These are phyloP conservation scores for Cyphomyrus discorhynchus DNA, from an alignment of 2,113 vertebrate genomes.

Conservation along the genomic window DNA sequence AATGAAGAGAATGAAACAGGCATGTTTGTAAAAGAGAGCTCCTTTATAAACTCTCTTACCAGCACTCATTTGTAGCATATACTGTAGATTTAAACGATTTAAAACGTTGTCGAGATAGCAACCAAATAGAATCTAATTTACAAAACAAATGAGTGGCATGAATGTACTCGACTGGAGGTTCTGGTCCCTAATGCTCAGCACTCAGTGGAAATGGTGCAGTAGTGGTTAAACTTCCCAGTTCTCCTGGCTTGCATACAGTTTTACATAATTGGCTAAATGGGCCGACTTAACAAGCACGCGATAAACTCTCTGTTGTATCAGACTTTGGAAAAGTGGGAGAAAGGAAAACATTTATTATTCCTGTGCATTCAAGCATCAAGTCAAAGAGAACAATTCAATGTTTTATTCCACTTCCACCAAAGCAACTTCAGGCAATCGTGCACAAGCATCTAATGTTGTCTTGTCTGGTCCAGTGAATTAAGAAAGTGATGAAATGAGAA, in stretches of 20 bases:
- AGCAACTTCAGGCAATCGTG: neutral
- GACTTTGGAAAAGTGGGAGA: neutral
- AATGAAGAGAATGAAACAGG: neutral
- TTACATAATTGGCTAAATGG: slow-evolving; percentile 9
- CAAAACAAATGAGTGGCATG: neutral
- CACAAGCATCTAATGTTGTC: neutral
- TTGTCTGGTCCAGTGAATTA: neutral
- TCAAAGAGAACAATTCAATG: neutral
- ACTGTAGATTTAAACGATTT: neutral
- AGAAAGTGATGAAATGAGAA: neutral
- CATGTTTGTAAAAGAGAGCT: neutral
- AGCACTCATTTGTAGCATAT: neutral
- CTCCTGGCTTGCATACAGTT: neutral
- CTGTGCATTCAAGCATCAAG: neutral
- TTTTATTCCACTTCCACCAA: neutral
- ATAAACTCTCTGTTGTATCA: neutral
- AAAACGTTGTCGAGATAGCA: neutral
- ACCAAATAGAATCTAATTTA: neutral
- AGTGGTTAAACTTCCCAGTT: neutral
- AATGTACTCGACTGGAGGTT: neutral
- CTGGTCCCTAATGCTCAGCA: neutral
- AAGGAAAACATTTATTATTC: slow-evolving; percentile 11
- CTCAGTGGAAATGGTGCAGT: neutral
- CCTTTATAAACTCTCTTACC: neutral
- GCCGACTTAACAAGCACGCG: neutral